Evolutionary conservation across 2,797 vertebrate genomes (phyloP), one percentile per base, ranked within the genome.

Genomic region (Helostoma temminkii): DNA sequence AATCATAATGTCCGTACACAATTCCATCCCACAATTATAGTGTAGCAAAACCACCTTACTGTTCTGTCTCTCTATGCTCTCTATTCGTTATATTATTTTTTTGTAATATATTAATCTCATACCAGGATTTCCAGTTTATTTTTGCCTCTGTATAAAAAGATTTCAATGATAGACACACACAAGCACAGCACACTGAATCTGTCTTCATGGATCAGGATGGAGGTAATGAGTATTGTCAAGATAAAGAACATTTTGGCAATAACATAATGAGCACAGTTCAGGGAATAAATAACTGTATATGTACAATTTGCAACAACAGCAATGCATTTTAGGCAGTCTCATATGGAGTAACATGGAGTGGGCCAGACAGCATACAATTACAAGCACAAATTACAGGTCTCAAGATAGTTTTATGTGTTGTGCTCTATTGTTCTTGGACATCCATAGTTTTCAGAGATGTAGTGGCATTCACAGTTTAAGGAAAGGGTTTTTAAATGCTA

Each of bases 311-410:
- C 61, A 42, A 66, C 47, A 65, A 75, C 43, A 12, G 25, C 77
- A 32, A 54, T 55, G 46, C 3, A 2, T 71, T 66, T 56, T 14
- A 16, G 5, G 39, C 62, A 59, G 36, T 6, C 66, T 52, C 57
- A 14, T 66, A 63, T 53, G 34, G 57, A 48, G 57, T 66, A 71
- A 71, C 67, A 11, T 25, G 24, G 47, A 71, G 47, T 54, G 75
- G 80, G 83, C 74, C 42, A 37, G 88, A 78, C 82, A 87, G 59
- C 71, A 26, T 85, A 58, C 57, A 87, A 91, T 91, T 90, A 87
- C 67, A 80, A 60, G 61, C 60, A 66, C 75, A 86, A 89, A 91
- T 88, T 86, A 78, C 80, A 79, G 76, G 71, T 80, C 55, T 85
- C 50, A 30, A 18, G 70, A 71, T 70, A 69, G 71, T 81, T 72